phyloP scores from a whole-genome alignment of 2,113 vertebrate species.

The Rhinoderma darwinii region DNA sequence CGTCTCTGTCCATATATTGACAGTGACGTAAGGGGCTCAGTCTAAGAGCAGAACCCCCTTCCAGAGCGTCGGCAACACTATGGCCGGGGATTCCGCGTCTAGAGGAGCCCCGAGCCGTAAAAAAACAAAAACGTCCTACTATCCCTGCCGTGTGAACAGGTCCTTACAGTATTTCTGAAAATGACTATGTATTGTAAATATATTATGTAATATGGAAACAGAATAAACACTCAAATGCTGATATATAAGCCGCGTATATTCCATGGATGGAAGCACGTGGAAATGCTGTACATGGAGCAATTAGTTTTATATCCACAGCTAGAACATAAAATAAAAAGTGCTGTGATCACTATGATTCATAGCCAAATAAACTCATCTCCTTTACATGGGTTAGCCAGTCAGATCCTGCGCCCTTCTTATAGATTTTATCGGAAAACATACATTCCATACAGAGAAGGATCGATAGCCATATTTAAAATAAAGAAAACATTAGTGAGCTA shows the following conservation, averaged over 20 bases:
- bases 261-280: not conserved
- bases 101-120: no score
- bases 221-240: not conserved
- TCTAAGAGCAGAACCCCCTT: no score
- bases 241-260: no score
- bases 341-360: conserved; percentile 6
- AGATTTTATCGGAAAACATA: conserved; percentile 33
- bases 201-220: no score
- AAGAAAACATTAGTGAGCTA: conserved; percentile 26
- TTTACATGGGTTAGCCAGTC: not conserved
- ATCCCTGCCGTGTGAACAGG: no score
- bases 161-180: no score
- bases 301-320: not conserved
- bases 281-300: not conserved
- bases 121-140: no score
- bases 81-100: no score
- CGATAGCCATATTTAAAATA: conserved; percentile 20
- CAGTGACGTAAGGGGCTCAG: no score
- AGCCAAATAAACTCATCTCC: conserved; percentile 12
- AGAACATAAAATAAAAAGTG: conserved; percentile 1
- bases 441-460: not conserved
- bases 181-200: no score
- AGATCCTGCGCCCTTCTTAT: not conserved
- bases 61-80: no score
- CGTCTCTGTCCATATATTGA: no score